Percentiles rank a stretch among this genome's conserved stretches.
These are phyloP conservation scores for Spea bombifrons DNA, from an alignment of 2,113 vertebrate species.

Conservation along the genomic window DNA sequence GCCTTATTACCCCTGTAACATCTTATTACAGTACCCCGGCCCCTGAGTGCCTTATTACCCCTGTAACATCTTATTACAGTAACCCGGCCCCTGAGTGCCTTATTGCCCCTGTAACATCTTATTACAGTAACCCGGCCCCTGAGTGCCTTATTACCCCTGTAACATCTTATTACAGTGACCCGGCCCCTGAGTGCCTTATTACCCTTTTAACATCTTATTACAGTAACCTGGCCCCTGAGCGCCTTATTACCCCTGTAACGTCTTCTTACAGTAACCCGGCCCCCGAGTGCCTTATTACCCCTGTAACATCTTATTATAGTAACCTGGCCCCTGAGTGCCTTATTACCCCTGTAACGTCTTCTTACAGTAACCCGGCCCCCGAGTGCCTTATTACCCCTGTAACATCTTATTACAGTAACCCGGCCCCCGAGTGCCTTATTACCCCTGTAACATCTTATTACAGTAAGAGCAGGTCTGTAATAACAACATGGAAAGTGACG, in stretches of 20 bases:
- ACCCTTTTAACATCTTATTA: slow-evolving; percentile 15
- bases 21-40: slow-evolving; percentile 6
- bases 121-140: too few species aligned
- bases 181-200: too few species aligned
- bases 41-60: neutral
- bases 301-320: slow-evolving; percentile 10
- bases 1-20: neutral
- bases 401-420: too few species aligned
- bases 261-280: slow-evolving; percentile 6
- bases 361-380: too few species aligned
- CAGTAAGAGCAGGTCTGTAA: too few species aligned
- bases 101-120: neutral
- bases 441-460: slow-evolving; percentile 18
- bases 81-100: slow-evolving; percentile 1
- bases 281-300: neutral
- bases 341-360: too few species aligned
- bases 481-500: too few species aligned
- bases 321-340: neutral
- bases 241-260: neutral
- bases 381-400: too few species aligned
- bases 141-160: too few species aligned
- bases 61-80: slow-evolving; percentile 10
- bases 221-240: neutral
- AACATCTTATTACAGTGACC: too few species aligned
- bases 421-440: too few species aligned